Base-by-base conservation (phyloP, 1,140 invertebrate genomes). In the Reticulitermes speratus region DNA sequence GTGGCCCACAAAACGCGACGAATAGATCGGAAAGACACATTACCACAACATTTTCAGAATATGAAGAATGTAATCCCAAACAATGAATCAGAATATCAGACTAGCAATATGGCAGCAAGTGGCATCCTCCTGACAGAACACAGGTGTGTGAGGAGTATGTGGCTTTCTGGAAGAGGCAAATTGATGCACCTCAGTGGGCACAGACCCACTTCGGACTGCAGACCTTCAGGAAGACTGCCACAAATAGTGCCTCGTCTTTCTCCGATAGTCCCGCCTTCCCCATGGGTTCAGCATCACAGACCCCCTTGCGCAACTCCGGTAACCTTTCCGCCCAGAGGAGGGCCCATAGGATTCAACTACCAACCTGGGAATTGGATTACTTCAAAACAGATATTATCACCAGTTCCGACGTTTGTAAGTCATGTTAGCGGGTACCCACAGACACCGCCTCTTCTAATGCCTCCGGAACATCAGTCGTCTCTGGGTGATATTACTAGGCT, bases 271-370 rank as follows among this genome's bases (percentile, higher is more conserved):
- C 83, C 83, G 0, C 83, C 83, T 9, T 84, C 83, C 0, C 45
- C 83, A 21, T 55, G 45, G 83, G 48, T 48, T n/a, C 83, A 84
- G 48, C 83, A 84, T 52, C 83, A 84, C 45, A 48, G 48, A 45
- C 83, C 83, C 19, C 83, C 83, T 11, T 84, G 83, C 45, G 83
- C 83, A 25, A 45, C 52, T 14, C 83, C 83, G 9, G n/a, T n/a
- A 14, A 23, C 48, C 44, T 16, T n/a, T 32, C 19, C 44, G 19
- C 44, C 83, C 83, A 25, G 7, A n/a, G 25, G 65, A 30, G 25
- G 65, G n/a, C 2, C 65, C 14, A 75, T 16, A 25, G 65, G 25
- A 8, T 59, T 84, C 83, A 44, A 14, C 83, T 38, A 45, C 83
- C 45, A 45, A 44, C 44, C 83, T 25, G 38, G 32, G 44, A 32